These are phyloP conservation scores for Chinchilla lanigera DNA, from an alignment of 2,113 vertebrate genomes.

Conservation along the genomic window DNA sequence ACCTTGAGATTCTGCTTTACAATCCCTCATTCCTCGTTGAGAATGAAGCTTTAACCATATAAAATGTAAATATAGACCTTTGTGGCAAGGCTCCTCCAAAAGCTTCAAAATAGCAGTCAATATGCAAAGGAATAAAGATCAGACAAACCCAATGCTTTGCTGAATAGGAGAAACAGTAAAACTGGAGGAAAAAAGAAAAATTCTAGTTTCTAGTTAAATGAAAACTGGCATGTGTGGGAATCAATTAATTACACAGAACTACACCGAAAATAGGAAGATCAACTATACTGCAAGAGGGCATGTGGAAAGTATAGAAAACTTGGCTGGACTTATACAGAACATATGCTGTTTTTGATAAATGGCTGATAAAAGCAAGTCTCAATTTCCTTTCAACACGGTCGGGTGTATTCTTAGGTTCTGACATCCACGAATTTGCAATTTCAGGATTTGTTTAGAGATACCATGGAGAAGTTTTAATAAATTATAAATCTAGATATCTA, in stretches of 20 bases:
- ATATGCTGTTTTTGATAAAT: conserved; percentile 14
- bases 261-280: background rate
- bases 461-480: conserved; percentile 28
- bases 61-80: background rate
- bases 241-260: background rate
- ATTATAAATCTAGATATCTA: background rate
- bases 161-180: conserved; percentile 11
- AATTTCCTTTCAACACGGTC: conserved; percentile 10
- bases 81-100: background rate
- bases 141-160: background rate
- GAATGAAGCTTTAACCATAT: background rate
- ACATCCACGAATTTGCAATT: conserved; percentile 40
- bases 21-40: background rate
- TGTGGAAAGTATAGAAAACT: background rate
- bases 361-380: conserved; percentile 17
- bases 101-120: background rate
- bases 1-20: background rate
- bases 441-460: conserved; percentile 12
- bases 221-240: conserved; percentile 10
- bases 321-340: background rate
- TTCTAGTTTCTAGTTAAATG: background rate
- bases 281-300: background rate
- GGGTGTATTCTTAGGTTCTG: conserved; percentile 8
- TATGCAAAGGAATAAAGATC: background rate
- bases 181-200: background rate